Conservation (phyloP, 2,888 invertebrate species). For the Vesta saturnalis region DNA sequence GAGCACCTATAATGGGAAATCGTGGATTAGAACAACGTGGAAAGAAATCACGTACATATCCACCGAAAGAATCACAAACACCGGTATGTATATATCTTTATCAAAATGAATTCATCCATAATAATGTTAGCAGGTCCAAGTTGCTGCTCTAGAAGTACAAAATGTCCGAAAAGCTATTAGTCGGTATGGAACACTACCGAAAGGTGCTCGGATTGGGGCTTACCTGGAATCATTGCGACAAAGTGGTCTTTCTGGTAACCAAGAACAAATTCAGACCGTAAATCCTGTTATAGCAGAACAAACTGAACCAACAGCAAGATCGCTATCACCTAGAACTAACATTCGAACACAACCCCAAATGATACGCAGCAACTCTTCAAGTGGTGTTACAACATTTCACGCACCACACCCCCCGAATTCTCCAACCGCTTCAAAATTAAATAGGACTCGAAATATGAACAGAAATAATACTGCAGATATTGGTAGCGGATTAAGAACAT, state of each 20-base stretch:
- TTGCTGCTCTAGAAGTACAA: constrained; percentile 94
- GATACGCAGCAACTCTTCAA: constrained; percentile 90
- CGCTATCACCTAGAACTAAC: constrained; percentile 73
- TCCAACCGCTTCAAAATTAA: constrained; percentile 70
- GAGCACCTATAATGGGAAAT: constrained; percentile 70
- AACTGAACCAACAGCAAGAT: constrained; percentile 62
- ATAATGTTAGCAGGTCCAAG: constrained; percentile 70
- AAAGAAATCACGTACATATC: constrained; percentile 70
- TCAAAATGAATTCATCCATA: background rate
- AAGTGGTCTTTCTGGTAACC: constrained; percentile 68
- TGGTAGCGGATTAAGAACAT: constrained; percentile 58
- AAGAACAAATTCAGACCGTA: constrained; percentile 53
- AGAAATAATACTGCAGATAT: constrained; percentile 62
- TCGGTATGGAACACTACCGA: constrained; percentile 96
- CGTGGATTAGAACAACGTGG: constrained; percentile 70
- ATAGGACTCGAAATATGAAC: constrained; percentile 63
- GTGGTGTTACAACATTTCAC: constrained; percentile 76
- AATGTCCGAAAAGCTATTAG: constrained; percentile 95
- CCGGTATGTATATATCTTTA: constrained; percentile 16
- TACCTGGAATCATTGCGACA: constrained; percentile 93
- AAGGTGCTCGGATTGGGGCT: constrained; percentile 95
- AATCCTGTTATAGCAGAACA: constrained; percentile 55
- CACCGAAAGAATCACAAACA: constrained; percentile 63
- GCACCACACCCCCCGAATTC: constrained; percentile 67
- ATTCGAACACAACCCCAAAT: constrained; percentile 79